A percentile compares a stretch with the other conserved stretches of the same genome.
phyloP scores from a whole-genome alignment of 1,140 invertebrate genomes.

The Drosophila auraria region DNA sequence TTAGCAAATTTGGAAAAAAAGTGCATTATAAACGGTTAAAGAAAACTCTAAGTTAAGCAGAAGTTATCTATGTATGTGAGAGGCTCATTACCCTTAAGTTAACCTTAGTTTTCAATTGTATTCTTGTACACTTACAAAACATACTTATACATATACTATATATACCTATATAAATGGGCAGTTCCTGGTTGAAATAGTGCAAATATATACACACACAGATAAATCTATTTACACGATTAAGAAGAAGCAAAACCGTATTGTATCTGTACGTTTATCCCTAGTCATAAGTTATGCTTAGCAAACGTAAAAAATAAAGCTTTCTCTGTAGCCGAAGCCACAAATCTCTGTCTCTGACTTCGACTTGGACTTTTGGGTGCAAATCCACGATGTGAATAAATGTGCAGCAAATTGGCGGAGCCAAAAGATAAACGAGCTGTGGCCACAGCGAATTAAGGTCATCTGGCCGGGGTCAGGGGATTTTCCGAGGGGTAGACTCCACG shows the following conservation, averaged over 20 bases:
- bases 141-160: conserved; percentile 9
- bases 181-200: conserved; percentile 80
- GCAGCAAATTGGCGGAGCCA: conserved; percentile 70
- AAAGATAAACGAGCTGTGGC: conserved; percentile 69
- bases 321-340: conserved; percentile 57
- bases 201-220: conserved; percentile 63
- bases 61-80: conserved; percentile 6
- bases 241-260: conserved; percentile 28
- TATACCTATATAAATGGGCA: conserved; percentile 60
- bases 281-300: conserved; percentile 39
- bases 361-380: conserved; percentile 8
- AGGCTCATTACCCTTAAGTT: conserved; percentile 37
- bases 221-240: conserved; percentile 60
- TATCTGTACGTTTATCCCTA: conserved; percentile 33
- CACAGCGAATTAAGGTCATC: conserved; percentile 77
- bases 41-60: conserved; percentile 4
- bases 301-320: conserved; percentile 75
- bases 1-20: conserved; percentile 12
- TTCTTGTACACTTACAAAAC: conserved; percentile 21
- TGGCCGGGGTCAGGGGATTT: conserved; percentile 37
- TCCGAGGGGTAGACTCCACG: conserved; percentile 42
- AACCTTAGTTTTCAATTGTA: conserved; percentile 28
- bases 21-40: conserved; percentile 38
- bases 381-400: conserved; percentile 63
- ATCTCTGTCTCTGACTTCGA: conserved; percentile 31